Evolutionary conservation across 2,113 vertebrate genomes (phyloP).

Genomic region (Pungitius pungitius): DNA sequence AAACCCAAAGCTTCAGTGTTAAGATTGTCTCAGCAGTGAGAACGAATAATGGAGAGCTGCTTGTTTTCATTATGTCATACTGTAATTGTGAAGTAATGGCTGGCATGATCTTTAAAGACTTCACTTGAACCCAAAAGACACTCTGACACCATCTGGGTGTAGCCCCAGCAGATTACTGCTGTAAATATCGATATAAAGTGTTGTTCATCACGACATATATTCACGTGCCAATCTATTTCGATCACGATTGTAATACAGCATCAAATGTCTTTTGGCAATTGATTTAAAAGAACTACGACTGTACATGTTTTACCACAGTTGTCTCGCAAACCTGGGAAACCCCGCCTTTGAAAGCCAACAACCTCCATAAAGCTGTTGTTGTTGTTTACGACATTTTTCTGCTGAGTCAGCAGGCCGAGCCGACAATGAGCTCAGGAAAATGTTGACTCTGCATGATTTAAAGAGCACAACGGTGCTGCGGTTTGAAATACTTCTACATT

Average conservation of each 20-base stretch:
- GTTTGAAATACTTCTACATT: slow-evolving; percentile 48
- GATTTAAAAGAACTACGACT: slow-evolving; percentile 14
- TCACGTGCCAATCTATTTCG: slow-evolving; percentile 5
- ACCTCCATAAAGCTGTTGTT: slow-evolving; percentile 17
- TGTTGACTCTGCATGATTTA: slow-evolving; percentile 22
- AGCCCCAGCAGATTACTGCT: slow-evolving; percentile 5
- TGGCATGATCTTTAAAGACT: slow-evolving; percentile 16
- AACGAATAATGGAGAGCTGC: slow-evolving; percentile 19
- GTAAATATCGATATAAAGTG: slow-evolving; percentile 11
- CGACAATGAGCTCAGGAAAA: slow-evolving; percentile 34
- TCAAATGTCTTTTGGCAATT: slow-evolving; percentile 50
- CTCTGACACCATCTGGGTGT: neutral
- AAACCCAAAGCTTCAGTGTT: slow-evolving; percentile 10
- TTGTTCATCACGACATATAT: neutral
- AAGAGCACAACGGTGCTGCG: slow-evolving; percentile 36
- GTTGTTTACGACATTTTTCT: slow-evolving; percentile 22
- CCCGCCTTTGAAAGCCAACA: slow-evolving; percentile 13
- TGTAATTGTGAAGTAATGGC: slow-evolving; percentile 22
- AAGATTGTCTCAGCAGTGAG: slow-evolving; percentile 58
- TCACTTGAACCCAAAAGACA: slow-evolving; percentile 19
- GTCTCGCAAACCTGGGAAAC: slow-evolving; percentile 25
- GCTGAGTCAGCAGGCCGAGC: slow-evolving; percentile 39
- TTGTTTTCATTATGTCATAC: slow-evolving; percentile 39
- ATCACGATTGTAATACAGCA: neutral
- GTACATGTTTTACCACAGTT: slow-evolving; percentile 37